Percentiles rank a stretch among this genome's conserved stretches.
phyloP scores from a whole-genome alignment of 2,888 invertebrate species.

The Orthosia gothica region DNA sequence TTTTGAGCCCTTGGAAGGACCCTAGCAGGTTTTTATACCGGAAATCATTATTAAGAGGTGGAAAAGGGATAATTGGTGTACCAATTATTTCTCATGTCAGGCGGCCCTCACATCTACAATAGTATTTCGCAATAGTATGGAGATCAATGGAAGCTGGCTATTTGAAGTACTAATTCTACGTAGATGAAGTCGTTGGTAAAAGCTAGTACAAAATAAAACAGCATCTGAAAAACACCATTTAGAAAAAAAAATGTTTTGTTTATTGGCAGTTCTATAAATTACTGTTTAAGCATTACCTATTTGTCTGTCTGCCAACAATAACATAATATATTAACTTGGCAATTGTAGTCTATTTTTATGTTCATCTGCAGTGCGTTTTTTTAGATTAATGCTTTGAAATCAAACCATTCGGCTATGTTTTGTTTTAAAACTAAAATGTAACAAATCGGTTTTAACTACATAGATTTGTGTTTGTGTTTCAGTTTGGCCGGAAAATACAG shows the following conservation, averaged over 20 bases:
- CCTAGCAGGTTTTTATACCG: too few species aligned
- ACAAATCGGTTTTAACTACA: constrained; percentile 28
- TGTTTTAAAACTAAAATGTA: constrained; percentile 45
- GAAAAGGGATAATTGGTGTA: too few species aligned
- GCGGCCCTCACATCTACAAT: too few species aligned
- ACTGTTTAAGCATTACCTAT: constrained; percentile 10
- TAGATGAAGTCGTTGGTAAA: too few species aligned
- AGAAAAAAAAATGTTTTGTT: constrained; percentile 5
- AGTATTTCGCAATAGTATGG: too few species aligned
- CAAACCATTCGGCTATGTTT: constrained; percentile 21
- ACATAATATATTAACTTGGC: constrained; percentile 27
- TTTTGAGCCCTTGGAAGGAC: too few species aligned
- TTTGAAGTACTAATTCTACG: too few species aligned
- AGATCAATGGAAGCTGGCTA: too few species aligned
- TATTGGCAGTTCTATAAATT: constrained; percentile 16
- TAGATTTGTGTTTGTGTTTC: constrained; percentile 23
- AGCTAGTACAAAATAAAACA: not conserved
- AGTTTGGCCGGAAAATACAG: not conserved
- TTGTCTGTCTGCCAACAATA: constrained; percentile 30
- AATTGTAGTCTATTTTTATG: constrained; percentile 37
- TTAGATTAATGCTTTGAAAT: constrained; percentile 48
- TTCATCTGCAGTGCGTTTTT: constrained; percentile 60
- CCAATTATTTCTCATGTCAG: too few species aligned
- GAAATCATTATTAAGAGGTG: too few species aligned
- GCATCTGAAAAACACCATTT: not conserved